phyloP scores from a whole-genome alignment of 2,113 vertebrate genomes.

The Motacilla alba region DNA sequence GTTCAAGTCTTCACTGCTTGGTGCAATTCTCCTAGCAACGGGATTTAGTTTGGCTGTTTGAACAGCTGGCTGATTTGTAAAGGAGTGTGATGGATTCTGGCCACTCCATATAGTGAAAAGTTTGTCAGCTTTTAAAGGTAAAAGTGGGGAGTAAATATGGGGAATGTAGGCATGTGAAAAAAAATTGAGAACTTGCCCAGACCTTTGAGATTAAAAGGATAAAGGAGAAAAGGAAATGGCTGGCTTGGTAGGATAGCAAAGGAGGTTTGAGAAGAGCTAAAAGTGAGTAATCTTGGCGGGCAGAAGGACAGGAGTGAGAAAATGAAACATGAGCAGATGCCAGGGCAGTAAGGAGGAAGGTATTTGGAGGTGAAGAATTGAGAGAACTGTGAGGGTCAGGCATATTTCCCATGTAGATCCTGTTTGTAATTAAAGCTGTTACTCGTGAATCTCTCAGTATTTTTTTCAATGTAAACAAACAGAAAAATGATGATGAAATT shows the following conservation, averaged over 20 bases:
- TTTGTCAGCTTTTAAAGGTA: background rate
- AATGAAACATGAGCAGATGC: background rate
- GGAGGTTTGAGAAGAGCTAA: background rate
- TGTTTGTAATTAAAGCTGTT: background rate
- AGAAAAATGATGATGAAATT: background rate
- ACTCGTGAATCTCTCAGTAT: background rate
- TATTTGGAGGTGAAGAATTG: background rate
- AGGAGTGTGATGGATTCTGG: constrained; percentile 22
- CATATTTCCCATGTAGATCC: background rate
- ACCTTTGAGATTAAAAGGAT: background rate
- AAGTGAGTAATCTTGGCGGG: background rate
- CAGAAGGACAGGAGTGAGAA: background rate
- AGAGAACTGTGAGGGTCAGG: background rate
- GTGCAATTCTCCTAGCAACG: constrained; percentile 46
- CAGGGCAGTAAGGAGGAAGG: background rate
- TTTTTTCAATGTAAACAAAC: background rate
- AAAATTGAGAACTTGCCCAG: background rate
- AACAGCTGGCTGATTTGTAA: constrained; percentile 50
- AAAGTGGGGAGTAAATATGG: background rate
- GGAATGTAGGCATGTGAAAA: background rate
- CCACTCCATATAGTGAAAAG: background rate
- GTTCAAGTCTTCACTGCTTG: constrained; percentile 18
- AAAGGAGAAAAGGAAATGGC: background rate
- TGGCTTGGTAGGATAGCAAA: background rate
- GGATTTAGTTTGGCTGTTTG: constrained; percentile 47